Conservation (phyloP, 2,797 vertebrate species). For the Syndactyla subalaris region DNA sequence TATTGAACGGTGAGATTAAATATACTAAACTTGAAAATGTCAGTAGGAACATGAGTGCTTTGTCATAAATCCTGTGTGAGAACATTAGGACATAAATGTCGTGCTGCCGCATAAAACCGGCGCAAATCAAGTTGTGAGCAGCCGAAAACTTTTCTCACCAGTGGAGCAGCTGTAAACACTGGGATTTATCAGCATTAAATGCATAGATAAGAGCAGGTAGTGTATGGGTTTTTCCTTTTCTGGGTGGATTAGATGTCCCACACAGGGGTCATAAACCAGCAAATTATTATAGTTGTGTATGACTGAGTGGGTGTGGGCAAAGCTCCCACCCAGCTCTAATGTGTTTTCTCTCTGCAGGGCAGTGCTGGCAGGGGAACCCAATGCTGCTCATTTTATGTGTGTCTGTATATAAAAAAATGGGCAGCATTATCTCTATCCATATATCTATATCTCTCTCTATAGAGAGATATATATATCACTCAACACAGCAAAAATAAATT, state of each 20-base stretch:
- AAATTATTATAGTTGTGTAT: neutral
- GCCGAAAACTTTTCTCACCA: neutral
- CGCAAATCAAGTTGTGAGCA: neutral
- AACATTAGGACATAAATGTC: neutral
- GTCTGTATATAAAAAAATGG: neutral
- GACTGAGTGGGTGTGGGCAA: neutral
- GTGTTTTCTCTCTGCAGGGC: neutral
- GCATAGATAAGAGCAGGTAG: neutral
- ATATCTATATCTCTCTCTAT: neutral
- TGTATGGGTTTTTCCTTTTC: neutral
- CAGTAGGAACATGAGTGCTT: neutral
- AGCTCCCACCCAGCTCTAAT: neutral
- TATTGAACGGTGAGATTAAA: conserved; percentile 23
- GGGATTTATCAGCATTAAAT: neutral
- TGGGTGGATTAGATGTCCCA: neutral
- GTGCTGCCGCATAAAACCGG: accelerated
- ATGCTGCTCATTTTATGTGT: neutral
- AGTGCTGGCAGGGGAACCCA: accelerated
- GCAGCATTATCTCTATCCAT: neutral
- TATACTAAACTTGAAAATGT: conserved; percentile 10
- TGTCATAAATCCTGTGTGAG: neutral
- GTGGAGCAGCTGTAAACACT: neutral
- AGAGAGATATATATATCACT: neutral
- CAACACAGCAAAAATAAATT: neutral
- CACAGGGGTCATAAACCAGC: neutral